These are phyloP conservation scores for Gymnothorax reevesii DNA, from an alignment of 2,797 vertebrate genomes.

Conservation along the genomic window DNA sequence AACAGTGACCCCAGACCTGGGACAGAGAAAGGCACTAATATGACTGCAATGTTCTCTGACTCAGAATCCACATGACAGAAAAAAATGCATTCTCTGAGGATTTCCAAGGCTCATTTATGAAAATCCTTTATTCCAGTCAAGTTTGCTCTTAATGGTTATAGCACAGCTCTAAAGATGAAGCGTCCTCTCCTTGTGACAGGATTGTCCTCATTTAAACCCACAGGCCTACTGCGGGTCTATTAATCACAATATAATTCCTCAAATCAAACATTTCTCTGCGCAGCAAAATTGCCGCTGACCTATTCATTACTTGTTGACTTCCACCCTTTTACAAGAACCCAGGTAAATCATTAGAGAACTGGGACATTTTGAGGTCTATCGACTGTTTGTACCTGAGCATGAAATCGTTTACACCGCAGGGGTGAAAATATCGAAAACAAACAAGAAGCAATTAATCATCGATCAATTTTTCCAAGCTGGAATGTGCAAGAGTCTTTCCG, in stretches of 20 bases:
- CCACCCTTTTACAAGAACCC: not conserved
- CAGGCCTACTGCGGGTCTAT: not conserved
- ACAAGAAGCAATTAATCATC: conserved; percentile 13
- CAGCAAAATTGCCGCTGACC: not conserved
- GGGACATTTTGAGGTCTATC: not conserved
- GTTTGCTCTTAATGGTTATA: not conserved
- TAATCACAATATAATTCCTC: not conserved
- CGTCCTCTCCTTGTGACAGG: not conserved
- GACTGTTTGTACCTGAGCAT: not conserved
- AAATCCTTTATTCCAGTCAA: not conserved
- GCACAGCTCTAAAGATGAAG: not conserved
- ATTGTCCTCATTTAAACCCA: not conserved
- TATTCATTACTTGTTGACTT: not conserved
- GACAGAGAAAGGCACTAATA: too few relatives aligned
- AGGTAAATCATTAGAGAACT: conserved; percentile 5
- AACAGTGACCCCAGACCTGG: too few relatives aligned
- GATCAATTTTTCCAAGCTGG: not conserved
- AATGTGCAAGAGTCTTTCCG: not conserved
- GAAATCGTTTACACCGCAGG: conserved; percentile 10
- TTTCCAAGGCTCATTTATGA: not conserved
- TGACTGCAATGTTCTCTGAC: not conserved
- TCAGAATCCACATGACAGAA: not conserved
- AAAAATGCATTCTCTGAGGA: not conserved
- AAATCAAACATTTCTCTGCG: conserved; percentile 6
- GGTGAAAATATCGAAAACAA: conserved; percentile 6